A percentile compares a stretch with the other conserved stretches of the same genome.
These are phyloP conservation scores for Chrysocyon brachyurus DNA, from an alignment of 2,797 vertebrate genomes.

Conservation along the genomic window DNA sequence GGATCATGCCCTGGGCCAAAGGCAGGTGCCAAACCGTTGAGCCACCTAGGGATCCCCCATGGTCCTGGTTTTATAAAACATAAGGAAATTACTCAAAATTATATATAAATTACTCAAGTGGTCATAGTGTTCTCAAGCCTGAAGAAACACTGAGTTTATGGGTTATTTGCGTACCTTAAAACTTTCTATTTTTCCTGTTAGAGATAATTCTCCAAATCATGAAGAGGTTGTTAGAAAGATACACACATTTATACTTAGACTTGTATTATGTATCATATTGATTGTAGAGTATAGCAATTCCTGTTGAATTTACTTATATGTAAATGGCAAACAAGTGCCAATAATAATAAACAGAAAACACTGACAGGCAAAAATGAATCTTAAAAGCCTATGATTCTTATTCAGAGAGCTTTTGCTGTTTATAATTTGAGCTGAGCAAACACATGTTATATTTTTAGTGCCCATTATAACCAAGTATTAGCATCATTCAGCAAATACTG, in stretches of 20 bases:
- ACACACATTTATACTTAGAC: constrained; percentile 39
- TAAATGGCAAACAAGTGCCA: constrained; percentile 79
- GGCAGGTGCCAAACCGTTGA: too few species aligned
- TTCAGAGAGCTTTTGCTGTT: background rate
- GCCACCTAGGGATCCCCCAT: background rate
- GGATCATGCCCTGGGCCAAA: too few species aligned
- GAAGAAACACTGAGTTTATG: background rate
- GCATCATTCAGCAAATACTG: constrained; percentile 47
- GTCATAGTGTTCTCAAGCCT: background rate
- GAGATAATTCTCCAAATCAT: background rate
- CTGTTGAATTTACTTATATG: constrained; percentile 69
- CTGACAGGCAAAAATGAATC: constrained; percentile 59
- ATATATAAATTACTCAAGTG: constrained; percentile 21
- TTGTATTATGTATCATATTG: constrained; percentile 60
- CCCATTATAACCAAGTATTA: constrained; percentile 39
- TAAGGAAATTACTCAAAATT: background rate
- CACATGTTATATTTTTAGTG: constrained; percentile 29
- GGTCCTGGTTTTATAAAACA: background rate
- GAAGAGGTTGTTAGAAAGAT: background rate
- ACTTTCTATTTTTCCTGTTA: constrained; percentile 14
- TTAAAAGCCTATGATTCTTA: constrained; percentile 54
- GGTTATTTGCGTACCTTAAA: background rate
- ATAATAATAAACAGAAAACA: constrained; percentile 59
- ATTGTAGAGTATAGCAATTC: constrained; percentile 28
- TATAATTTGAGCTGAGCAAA: constrained; percentile 25